A percentile compares a stretch with the other conserved stretches of the same genome.
Evolutionary conservation across 2,888 invertebrate species (phyloP).

Genomic region (Hoplodrina blanda): DNA sequence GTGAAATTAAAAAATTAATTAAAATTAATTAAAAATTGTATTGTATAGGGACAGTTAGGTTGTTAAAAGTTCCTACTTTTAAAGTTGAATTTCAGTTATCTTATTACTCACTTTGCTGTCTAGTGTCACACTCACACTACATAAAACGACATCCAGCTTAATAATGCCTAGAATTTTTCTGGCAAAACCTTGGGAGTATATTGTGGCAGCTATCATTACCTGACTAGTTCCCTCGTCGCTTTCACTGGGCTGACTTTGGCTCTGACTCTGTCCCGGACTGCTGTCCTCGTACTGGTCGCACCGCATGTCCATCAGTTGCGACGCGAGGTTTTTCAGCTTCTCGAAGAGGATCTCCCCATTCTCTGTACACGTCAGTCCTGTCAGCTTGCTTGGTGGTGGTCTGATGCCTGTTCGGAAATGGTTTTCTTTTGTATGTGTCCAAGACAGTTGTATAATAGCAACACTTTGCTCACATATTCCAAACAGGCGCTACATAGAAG

Average conservation of each 20-base stretch:
- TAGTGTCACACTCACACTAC: no score
- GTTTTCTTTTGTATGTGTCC: not conserved
- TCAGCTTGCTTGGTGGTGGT: conserved; percentile 83
- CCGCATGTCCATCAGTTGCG: conserved; percentile 76
- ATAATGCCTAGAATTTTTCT: not conserved
- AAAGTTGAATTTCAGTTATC: no score
- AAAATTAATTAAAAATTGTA: no score
- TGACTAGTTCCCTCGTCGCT: conserved; percentile 75
- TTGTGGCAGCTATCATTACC: conserved; percentile 8
- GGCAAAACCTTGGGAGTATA: not conserved
- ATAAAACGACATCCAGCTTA: no score
- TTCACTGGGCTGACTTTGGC: conserved; percentile 56
- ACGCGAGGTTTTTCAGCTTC: conserved; percentile 82
- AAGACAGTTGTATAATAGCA: no score
- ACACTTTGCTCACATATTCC: conserved; percentile 15
- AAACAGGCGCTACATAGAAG: conserved; percentile 9
- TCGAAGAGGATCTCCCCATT: conserved; percentile 83
- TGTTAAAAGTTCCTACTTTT: no score
- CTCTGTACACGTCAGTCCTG: conserved; percentile 79
- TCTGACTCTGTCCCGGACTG: conserved; percentile 63
- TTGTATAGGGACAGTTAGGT: no score
- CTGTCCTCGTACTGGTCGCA: conserved; percentile 45
- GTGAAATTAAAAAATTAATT: no score
- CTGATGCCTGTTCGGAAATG: conserved; percentile 72
- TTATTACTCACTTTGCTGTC: no score